phyloP scores from a whole-genome alignment of 1,140 invertebrate species.

The Brachionus rotundiformis region DNA sequence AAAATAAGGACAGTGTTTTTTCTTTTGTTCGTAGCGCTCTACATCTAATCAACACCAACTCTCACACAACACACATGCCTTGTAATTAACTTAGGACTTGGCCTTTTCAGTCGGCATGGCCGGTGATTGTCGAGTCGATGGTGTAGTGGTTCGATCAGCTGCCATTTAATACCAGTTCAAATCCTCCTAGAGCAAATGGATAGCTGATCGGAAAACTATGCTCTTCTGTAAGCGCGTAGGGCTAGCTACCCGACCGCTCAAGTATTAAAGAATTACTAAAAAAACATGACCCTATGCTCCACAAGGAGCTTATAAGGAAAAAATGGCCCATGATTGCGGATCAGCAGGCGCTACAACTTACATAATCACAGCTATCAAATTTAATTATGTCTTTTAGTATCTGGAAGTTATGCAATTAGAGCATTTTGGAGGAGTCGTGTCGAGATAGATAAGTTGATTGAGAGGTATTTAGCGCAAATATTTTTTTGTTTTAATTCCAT shows the following conservation, averaged over 20 bases:
- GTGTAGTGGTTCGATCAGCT: too few relatives aligned
- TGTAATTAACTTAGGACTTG: background rate
- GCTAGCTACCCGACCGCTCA: too few relatives aligned
- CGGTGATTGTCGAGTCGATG: too few relatives aligned
- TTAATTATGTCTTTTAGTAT: slow-evolving; percentile 4
- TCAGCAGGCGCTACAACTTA: background rate
- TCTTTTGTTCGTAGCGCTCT: background rate
- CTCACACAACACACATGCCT: background rate
- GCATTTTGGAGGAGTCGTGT: background rate
- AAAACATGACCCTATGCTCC: too few relatives aligned
- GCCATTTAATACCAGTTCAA: too few relatives aligned
- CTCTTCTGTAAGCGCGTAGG: too few relatives aligned
- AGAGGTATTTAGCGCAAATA: slow-evolving; percentile 13
- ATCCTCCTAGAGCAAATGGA: too few relatives aligned
- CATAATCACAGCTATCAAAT: background rate
- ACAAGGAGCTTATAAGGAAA: too few relatives aligned
- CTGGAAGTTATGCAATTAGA: background rate
- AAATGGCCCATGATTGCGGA: background rate
- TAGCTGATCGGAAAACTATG: too few relatives aligned
- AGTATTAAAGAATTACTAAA: too few relatives aligned
- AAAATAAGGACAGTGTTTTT: slow-evolving; percentile 1
- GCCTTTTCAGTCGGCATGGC: background rate
- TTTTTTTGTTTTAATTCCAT: background rate
- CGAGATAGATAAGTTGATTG: slow-evolving; percentile 18
- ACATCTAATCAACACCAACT: background rate